These are phyloP conservation scores for Anguilla anguilla DNA, from an alignment of 2,797 vertebrate species.

Conservation along the genomic window DNA sequence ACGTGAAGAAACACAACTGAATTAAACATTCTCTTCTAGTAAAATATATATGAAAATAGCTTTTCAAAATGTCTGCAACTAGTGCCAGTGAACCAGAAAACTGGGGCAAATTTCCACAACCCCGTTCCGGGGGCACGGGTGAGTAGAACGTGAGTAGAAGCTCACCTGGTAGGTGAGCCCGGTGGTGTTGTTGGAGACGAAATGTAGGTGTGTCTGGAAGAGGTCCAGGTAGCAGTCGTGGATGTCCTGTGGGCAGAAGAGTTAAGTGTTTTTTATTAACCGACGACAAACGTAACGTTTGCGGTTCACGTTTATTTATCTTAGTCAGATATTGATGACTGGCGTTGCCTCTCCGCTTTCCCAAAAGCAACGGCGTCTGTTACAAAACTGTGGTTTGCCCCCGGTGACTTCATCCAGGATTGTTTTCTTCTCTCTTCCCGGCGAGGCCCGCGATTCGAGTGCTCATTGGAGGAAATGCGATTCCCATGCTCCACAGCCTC, in stretches of 20 bases:
- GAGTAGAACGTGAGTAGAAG: background rate
- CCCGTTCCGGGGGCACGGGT: background rate
- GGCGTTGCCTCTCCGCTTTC: background rate
- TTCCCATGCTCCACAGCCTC: constrained; percentile 56
- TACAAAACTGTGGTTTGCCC: background rate
- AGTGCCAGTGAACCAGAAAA: background rate
- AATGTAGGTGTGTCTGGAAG: constrained; percentile 92
- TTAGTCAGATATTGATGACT: background rate
- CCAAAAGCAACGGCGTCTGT: background rate
- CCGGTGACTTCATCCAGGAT: background rate
- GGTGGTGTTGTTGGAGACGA: constrained; percentile 83
- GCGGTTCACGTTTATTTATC: background rate
- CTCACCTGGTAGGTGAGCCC: constrained; percentile 90
- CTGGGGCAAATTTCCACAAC: background rate
- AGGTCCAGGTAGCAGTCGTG: constrained; percentile 92
- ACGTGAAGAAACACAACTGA: background rate
- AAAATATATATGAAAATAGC: background rate
- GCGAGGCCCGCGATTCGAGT: constrained; percentile 52
- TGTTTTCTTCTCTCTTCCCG: constrained; percentile 16
- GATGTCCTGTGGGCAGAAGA: constrained; percentile 74
- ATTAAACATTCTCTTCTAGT: background rate
- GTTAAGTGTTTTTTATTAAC: background rate
- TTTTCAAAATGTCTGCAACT: background rate
- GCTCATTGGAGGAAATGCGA: constrained; percentile 52
- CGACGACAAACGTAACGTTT: background rate